A percentile compares a stretch with the other conserved stretches of the same genome.
Conservation (phyloP, 2,113 vertebrate species). For the Malaclemys terrapin region DNA sequence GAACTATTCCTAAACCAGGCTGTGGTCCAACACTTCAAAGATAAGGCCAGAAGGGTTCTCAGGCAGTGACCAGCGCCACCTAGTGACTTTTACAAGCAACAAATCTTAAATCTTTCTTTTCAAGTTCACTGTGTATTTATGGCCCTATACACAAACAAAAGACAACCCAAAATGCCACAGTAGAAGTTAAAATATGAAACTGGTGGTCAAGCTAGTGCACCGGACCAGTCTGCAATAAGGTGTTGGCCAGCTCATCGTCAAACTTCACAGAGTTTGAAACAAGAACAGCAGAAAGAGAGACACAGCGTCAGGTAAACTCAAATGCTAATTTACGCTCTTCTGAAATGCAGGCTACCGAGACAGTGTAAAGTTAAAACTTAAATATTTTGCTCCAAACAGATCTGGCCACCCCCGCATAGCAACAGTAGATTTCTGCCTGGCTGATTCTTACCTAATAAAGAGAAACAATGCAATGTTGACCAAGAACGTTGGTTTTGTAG, state of each 20-base stretch:
- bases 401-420: background rate
- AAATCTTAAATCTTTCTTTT: background rate
- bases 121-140: background rate
- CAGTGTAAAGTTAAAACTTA: background rate
- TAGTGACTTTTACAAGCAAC: background rate
- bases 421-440: background rate
- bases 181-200: background rate
- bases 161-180: background rate
- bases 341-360: background rate
- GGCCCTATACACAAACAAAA: background rate
- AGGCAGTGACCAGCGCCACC: constrained; percentile 42
- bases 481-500: background rate
- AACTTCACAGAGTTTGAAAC: background rate
- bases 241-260: background rate
- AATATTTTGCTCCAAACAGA: background rate
- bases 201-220: background rate
- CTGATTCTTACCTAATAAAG: background rate
- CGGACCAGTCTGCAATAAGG: background rate
- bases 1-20: background rate
- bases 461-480: background rate
- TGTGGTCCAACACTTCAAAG: rapidly evolving
- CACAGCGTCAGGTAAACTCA: background rate
- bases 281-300: background rate
- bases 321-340: background rate
- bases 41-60: rapidly evolving